Conservation (phyloP, 2,113 vertebrate genomes). For the Tautogolabrus adspersus region DNA sequence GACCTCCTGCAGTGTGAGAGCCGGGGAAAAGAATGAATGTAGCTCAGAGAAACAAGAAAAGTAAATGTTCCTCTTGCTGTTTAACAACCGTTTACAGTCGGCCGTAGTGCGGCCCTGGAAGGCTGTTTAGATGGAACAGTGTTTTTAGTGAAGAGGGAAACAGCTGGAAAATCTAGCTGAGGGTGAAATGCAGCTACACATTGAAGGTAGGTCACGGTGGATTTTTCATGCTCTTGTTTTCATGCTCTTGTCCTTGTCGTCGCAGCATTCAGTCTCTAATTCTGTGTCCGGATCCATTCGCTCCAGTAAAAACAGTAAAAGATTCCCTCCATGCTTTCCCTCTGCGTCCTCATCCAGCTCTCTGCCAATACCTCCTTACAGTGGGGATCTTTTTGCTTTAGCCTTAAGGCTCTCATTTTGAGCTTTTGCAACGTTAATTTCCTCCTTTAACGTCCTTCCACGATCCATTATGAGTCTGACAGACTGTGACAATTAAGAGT, state of each 20-base stretch:
- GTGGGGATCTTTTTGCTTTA: background rate
- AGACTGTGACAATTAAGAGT: background rate
- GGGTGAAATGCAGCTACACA: conserved; percentile 5
- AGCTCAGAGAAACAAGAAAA: conserved; percentile 19
- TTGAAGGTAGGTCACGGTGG: background rate
- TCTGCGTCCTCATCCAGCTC: background rate
- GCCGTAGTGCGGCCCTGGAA: background rate
- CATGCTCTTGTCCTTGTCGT: conserved; percentile 10
- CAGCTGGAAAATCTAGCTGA: conserved; percentile 15
- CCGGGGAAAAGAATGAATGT: background rate
- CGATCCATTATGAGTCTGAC: background rate
- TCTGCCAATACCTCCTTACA: background rate
- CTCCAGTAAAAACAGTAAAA: conserved; percentile 7
- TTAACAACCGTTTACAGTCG: conserved; percentile 23
- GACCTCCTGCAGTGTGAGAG: background rate
- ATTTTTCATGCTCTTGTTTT: conserved; percentile 7
- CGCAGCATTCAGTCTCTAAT: conserved; percentile 1
- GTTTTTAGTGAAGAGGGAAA: background rate
- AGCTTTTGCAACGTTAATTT: background rate
- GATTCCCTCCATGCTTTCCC: background rate
- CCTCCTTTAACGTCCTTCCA: background rate
- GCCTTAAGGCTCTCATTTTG: background rate
- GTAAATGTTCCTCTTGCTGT: conserved; percentile 20
- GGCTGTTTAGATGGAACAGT: background rate
- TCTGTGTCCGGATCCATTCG: conserved; percentile 18